phyloP scores from a whole-genome alignment of 2,113 vertebrate genomes.

The Lagopus leucura region DNA sequence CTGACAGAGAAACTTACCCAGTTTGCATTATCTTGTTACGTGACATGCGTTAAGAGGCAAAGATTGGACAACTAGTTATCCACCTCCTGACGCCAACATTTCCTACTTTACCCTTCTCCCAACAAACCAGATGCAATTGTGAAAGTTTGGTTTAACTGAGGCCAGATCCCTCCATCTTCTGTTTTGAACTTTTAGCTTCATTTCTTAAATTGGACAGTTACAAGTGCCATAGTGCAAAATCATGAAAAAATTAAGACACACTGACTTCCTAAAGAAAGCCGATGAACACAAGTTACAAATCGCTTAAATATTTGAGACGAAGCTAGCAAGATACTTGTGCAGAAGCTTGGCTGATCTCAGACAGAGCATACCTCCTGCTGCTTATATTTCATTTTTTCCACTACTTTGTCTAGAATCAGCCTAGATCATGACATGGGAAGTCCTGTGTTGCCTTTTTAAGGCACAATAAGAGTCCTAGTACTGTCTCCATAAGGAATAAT shows the following conservation, averaged over 20 bases:
- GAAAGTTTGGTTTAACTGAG: not conserved
- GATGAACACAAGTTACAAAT: not conserved
- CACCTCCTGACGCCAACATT: not conserved
- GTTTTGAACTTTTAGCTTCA: not conserved
- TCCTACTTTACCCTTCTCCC: not conserved
- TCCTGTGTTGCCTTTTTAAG: not conserved
- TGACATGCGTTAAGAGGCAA: not conserved
- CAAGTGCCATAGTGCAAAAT: not conserved
- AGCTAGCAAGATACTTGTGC: not conserved
- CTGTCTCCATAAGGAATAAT: not conserved
- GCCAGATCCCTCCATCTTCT: not conserved
- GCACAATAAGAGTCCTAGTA: not conserved
- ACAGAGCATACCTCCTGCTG: not conserved
- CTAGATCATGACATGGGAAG: not conserved
- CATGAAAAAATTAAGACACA: conserved; percentile 11
- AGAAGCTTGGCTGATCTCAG: not conserved
- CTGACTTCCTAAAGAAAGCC: not conserved
- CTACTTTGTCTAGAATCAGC: not conserved
- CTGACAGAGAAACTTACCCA: not conserved
- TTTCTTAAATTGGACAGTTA: conserved; percentile 6
- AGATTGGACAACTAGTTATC: not conserved
- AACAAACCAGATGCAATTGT: not conserved
- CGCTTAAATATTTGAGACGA: conserved; percentile 12
- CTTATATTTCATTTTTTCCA: not conserved
- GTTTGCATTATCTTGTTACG: not conserved